A percentile compares a stretch with the other conserved stretches of the same genome.
phyloP scores from a whole-genome alignment of 2,797 vertebrate genomes.

The Chrosomus eos region DNA sequence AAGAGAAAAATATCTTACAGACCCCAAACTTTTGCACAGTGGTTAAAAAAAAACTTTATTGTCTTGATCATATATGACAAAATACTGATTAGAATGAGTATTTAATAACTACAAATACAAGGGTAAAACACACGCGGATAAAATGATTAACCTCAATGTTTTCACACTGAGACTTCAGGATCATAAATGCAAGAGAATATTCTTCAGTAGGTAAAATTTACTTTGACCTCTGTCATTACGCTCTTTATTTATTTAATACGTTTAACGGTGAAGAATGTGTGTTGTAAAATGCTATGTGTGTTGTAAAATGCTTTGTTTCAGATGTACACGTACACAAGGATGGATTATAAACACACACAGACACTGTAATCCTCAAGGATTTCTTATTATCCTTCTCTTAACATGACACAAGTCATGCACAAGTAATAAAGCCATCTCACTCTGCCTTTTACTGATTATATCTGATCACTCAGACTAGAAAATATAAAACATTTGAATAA shows the following conservation, averaged over 20 bases:
- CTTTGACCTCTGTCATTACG: neutral
- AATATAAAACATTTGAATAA: neutral
- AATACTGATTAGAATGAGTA: neutral
- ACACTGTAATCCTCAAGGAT: slow-evolving; percentile 37
- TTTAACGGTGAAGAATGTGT: neutral
- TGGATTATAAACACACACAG: slow-evolving; percentile 26
- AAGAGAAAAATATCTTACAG: neutral
- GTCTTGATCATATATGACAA: neutral
- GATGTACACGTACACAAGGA: neutral
- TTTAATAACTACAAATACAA: neutral
- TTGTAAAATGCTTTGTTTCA: neutral
- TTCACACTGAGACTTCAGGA: neutral
- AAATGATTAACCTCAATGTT: neutral
- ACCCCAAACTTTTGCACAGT: neutral
- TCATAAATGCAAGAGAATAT: neutral
- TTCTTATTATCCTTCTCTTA: slow-evolving; percentile 32
- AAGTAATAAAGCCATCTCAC: neutral
- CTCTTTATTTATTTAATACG: neutral
- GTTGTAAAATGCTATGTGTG: neutral
- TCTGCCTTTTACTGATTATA: slow-evolving; percentile 2
- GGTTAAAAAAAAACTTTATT: neutral
- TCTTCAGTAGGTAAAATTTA: neutral
- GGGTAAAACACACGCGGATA: neutral
- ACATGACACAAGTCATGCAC: neutral
- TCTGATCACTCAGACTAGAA: neutral